A percentile compares a stretch with the other conserved stretches of the same genome.
These are phyloP conservation scores for Pholis gunnellus DNA, from an alignment of 2,113 vertebrate genomes.

Conservation along the genomic window DNA sequence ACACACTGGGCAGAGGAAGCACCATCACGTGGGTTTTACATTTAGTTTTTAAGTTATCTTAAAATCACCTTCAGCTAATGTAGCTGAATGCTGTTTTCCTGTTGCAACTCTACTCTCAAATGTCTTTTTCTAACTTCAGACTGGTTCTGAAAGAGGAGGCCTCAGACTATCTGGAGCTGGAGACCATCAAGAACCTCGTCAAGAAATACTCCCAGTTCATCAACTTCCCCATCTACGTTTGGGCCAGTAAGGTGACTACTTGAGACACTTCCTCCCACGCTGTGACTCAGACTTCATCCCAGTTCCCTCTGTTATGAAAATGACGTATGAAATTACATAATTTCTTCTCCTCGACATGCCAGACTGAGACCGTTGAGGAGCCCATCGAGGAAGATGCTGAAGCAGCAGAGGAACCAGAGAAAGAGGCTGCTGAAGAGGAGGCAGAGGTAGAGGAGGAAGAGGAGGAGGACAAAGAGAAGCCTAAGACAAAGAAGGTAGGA, in stretches of 20 bases:
- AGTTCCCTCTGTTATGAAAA: background rate
- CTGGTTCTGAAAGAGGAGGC: constrained; percentile 98
- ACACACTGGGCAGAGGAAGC: constrained; percentile 94
- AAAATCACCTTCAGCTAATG: background rate
- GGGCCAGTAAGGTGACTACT: constrained; percentile 95
- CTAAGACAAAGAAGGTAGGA: constrained; percentile 96
- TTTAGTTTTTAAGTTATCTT: background rate
- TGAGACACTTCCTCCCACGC: background rate
- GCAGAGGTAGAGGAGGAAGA: constrained; percentile 97
- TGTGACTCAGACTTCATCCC: background rate
- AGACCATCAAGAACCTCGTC: constrained; percentile 98
- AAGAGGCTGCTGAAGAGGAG: constrained; percentile 93
- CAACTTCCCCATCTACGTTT: constrained; percentile 98
- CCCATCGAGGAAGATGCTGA: constrained; percentile 93
- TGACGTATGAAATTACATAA: background rate
- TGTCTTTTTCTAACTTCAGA: constrained; percentile 71
- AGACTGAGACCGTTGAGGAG: constrained; percentile 98
- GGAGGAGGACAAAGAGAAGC: constrained; percentile 96
- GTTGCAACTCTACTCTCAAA: background rate
- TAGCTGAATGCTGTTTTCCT: background rate
- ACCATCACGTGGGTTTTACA: constrained; percentile 92
- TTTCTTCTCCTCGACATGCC: constrained; percentile 10
- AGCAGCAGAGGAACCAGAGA: constrained; percentile 88
- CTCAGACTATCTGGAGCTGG: constrained; percentile 96
- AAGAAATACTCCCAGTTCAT: constrained; percentile 99